phyloP scores from a whole-genome alignment of 2,113 vertebrate genomes.

The Phylloscopus trochilus region DNA sequence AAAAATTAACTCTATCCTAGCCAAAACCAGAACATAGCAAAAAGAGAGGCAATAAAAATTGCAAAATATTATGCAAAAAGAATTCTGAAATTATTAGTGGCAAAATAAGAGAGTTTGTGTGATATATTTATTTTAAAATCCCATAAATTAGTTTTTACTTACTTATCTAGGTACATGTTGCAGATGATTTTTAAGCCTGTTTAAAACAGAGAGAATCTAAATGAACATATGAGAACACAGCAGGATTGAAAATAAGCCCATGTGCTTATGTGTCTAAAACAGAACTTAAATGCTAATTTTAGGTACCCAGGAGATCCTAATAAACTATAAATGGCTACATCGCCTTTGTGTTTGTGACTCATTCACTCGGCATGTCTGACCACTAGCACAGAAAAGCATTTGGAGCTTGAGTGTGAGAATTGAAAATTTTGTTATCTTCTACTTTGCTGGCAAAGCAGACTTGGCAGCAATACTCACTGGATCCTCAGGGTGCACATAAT shows the following conservation, averaged over 20 bases:
- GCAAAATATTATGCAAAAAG: not conserved
- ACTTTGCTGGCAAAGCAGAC: not conserved
- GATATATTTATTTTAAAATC: not conserved
- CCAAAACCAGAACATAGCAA: not conserved
- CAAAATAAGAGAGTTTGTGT: not conserved
- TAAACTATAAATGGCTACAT: not conserved
- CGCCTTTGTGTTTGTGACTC: not conserved
- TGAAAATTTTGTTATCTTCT: not conserved
- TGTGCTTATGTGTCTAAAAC: not conserved
- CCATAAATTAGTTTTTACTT: not conserved
- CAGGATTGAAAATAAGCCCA: not conserved
- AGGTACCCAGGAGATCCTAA: not conserved
- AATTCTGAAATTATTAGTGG: not conserved
- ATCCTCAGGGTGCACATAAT: not conserved
- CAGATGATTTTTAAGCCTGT: not conserved
- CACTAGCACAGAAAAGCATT: not conserved
- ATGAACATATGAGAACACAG: not conserved
- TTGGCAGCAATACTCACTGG: not conserved
- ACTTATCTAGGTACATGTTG: not conserved
- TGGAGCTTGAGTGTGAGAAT: not conserved
- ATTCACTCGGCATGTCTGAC: not conserved
- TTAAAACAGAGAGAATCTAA: not conserved
- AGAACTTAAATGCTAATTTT: slow-evolving; percentile 1
- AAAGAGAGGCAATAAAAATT: not conserved
- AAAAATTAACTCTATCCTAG: not conserved